Percentiles rank a stretch among this genome's conserved stretches.
These are phyloP conservation scores for Anomalospiza imberbis DNA, from an alignment of 2,797 vertebrate species.

Conservation along the genomic window DNA sequence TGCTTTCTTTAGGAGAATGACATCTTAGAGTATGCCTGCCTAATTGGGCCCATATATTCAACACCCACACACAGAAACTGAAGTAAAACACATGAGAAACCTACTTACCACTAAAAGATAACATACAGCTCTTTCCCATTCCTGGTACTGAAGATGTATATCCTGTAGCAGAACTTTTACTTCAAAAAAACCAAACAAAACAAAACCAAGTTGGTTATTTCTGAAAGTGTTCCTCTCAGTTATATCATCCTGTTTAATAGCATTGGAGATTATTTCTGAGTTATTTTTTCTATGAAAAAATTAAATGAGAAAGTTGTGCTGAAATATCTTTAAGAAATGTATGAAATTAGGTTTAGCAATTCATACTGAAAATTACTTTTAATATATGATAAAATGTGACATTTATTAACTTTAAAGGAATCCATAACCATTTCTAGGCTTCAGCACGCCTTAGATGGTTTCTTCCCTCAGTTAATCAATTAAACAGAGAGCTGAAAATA, in stretches of 20 bases:
- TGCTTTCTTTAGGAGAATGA: neutral
- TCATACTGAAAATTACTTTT: neutral
- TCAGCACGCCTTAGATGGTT: neutral
- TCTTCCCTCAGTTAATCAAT: neutral
- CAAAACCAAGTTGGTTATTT: neutral
- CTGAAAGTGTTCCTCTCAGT: neutral
- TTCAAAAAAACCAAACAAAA: slow-evolving; percentile 48
- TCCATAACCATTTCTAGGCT: neutral
- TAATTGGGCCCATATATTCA: neutral
- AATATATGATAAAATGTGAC: neutral
- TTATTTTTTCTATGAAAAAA: neutral
- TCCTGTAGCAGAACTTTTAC: slow-evolving; percentile 69
- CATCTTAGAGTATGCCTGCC: neutral
- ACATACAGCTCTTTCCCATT: slow-evolving; percentile 69
- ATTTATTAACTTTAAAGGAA: neutral
- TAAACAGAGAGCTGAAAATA: neutral
- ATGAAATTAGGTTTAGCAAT: neutral
- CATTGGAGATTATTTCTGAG: neutral
- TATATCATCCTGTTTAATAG: neutral
- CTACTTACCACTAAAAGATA: slow-evolving; percentile 75
- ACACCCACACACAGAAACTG: neutral
- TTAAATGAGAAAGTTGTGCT: neutral
- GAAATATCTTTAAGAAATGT: neutral
- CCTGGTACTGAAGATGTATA: slow-evolving; percentile 65
- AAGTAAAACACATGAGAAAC: neutral